Evolutionary conservation across 1,140 invertebrate species (phyloP), one percentile per base, ranked within the genome.

Genomic region (Drusus annulatus): DNA sequence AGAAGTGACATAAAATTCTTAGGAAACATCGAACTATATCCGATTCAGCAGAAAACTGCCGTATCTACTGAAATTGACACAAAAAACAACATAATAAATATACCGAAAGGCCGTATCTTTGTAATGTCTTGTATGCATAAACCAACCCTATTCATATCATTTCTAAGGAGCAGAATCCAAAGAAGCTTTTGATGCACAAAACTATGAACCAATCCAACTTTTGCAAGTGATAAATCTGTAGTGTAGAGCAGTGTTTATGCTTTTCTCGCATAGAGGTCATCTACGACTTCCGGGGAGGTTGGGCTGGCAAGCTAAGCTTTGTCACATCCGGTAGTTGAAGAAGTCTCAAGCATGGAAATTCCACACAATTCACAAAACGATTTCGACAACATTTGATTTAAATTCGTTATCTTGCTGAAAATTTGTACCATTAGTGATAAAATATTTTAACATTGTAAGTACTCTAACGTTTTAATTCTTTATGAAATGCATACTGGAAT

Each of bases 241-340:
- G 62, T 36, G 5, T 31, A 16, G 21, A 28, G 62, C 28, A 65
- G 8, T 65, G 62, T 65, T 65, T 65, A 65, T 28, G 15, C 62
- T 65, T 16, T 65, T 31, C 62, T 60, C 8, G 36, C 5, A 45
- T 45, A 28, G 25, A 28, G 62, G 62, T 21, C 62, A 65, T 65
- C 62, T 21, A 28, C 62, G 28, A 65, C 28, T 65, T 65, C 62
- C 62, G 62, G 62, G n/a, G 62, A 28, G 15, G 62, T 65, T 28
- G n/a, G 10, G 28, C 23, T 65, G 23, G 62, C n/a, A 16, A 28
- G 62, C 23, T 25, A 25, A 65, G 28, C 56, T 21, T 65, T 28
- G 15, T 28, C 62, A 28, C 62, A 25, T 65, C 62, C 62, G 62
- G 23, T 65, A n/a, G 62, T 65, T 65, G 62, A 2, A 25, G 62